A percentile compares a stretch with the other conserved stretches of the same genome.
Conservation (phyloP, 2,888 invertebrate species). For the Horisme vitalbata region DNA sequence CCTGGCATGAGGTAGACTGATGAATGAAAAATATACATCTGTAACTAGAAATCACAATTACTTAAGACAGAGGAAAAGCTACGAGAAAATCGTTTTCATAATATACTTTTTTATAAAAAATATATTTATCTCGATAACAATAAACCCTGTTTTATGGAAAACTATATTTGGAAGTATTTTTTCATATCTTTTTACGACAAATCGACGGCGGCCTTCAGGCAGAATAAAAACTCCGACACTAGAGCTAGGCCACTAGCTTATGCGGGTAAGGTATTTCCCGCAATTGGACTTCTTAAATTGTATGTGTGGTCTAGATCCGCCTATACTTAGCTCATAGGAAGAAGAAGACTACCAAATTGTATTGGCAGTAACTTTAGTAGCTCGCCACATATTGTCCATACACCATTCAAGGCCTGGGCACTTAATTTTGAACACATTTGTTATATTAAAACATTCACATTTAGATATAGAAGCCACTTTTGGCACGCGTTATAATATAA, state of each 20-base stretch:
- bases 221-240: too few species aligned
- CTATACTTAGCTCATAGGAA: too few species aligned
- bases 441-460: slow-evolving; percentile 34
- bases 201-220: too few species aligned
- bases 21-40: slow-evolving; percentile 42
- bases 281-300: too few species aligned
- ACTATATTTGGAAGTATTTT: slow-evolving; percentile 12
- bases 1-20: slow-evolving; percentile 51
- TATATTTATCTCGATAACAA: slow-evolving; percentile 22
- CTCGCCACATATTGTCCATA: slow-evolving; percentile 45
- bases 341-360: slow-evolving; percentile 37
- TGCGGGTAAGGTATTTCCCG: too few species aligned
- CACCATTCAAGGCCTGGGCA: slow-evolving; percentile 46
- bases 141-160: slow-evolving; percentile 43
- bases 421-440: slow-evolving; percentile 64
- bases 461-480: slow-evolving; percentile 57
- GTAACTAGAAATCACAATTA: slow-evolving; percentile 45
- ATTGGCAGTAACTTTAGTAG: slow-evolving; percentile 36
- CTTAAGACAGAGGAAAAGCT: slow-evolving; percentile 32
- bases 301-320: too few species aligned
- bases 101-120: slow-evolving; percentile 15
- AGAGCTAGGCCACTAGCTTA: too few species aligned
- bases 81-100: slow-evolving; percentile 19
- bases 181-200: too few species aligned
- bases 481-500: slow-evolving; percentile 55